Evolutionary conservation across 2,113 vertebrate species (phyloP).

Genomic region (Anolis sagrei): DNA sequence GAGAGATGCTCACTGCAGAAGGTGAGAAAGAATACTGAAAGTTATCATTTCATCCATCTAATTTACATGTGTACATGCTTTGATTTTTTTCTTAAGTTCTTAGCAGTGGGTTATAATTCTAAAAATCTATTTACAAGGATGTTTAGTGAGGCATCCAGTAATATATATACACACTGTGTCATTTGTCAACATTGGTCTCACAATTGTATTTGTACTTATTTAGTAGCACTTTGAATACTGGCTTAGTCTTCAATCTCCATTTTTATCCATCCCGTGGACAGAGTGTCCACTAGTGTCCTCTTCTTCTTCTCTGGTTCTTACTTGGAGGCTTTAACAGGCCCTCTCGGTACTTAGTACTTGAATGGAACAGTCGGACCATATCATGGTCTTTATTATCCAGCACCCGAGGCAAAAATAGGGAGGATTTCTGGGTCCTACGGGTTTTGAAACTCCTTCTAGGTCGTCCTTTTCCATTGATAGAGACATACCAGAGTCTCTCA

Average conservation of each 20-base stretch:
- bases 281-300: constrained; percentile 43
- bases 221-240: constrained; percentile 22
- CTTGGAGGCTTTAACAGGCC: constrained; percentile 42
- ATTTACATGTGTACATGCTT: constrained; percentile 44
- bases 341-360: constrained; percentile 56
- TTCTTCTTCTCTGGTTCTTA: constrained; percentile 69
- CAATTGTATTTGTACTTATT: constrained; percentile 23
- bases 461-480: constrained; percentile 95
- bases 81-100: constrained; percentile 29
- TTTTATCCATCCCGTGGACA: background rate
- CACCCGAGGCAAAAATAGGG: constrained; percentile 94
- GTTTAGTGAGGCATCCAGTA: background rate
- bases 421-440: constrained; percentile 93
- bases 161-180: background rate
- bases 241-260: background rate
- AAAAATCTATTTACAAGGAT: constrained; percentile 56
- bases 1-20: background rate
- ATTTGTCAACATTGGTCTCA: constrained; percentile 18
- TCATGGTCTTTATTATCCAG: constrained; percentile 93
- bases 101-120: constrained; percentile 46
- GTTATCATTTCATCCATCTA: constrained; percentile 43
- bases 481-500: constrained; percentile 94
- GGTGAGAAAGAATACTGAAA: constrained; percentile 42
- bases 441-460: constrained; percentile 94
- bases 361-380: constrained; percentile 81